Base-by-base conservation (phyloP, 2,888 invertebrate genomes). In the Drosophila prostipennis region DNA sequence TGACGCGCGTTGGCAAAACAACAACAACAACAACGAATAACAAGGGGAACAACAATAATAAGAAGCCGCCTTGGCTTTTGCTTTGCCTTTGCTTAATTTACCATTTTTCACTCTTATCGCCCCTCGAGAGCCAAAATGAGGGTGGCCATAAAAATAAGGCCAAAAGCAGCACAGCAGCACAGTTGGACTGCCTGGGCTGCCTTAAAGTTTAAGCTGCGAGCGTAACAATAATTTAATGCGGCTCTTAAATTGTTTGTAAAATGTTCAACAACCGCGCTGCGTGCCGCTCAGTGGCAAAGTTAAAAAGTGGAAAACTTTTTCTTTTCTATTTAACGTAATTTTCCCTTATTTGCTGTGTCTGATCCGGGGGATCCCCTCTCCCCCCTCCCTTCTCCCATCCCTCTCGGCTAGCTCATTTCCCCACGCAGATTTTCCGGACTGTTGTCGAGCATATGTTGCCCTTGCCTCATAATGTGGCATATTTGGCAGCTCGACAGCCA, bases 141-240 rank as follows among this genome's bases (percentile, higher is more conserved):
- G 58, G 58, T 58, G 64, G 74, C 80, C 82, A 83, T 83, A 85
- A 87, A 83, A 87, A 79, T 82, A 82, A 85, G 77, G 76, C 76
- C 59, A 58, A 68, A 73, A 72, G 56, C 51, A 16, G 11, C 46
- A 14, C 51, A 36, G 63, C 51, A 16, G 11, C 52, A 14, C 51
- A 36, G 63, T 83, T 56, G 76, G 73, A 83, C 68, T 78, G 72
- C 57, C 48, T 77, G 83, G 72, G 60, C 48, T 77, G 86, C 70
- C 80, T 82, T 85, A 74, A 84, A 81, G 79, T 81, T 79, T 81
- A 75, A 83, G 80, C 80, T 80, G 75, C 75, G 71, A 76, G 79
- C 82, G 80, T 80, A 79, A 77, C 89, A 79, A 89, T 89, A 87
- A 89, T 87, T 89, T 89, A 87, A 89, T 89, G 87, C 87, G 88